A percentile compares a stretch with the other conserved stretches of the same genome.
Conservation (phyloP, 1,140 invertebrate species). For the Cepaea nemoralis region DNA sequence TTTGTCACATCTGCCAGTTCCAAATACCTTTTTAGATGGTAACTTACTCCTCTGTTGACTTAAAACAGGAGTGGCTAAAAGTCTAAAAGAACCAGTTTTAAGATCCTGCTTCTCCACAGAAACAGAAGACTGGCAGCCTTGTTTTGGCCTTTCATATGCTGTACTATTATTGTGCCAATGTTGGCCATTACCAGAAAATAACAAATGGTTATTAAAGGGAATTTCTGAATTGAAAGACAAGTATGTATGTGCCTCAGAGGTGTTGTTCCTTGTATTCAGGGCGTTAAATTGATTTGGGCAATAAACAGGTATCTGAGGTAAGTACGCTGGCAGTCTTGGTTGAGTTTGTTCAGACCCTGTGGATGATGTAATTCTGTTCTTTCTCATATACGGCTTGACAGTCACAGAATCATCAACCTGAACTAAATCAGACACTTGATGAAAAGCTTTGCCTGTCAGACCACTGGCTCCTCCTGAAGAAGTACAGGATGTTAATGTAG, state of each 20-base stretch:
- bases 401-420: not conserved
- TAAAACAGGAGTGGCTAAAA: not conserved
- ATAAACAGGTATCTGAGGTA: not conserved
- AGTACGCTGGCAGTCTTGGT: not conserved
- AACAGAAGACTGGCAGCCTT: not conserved
- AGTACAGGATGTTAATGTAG: not conserved
- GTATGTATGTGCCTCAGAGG: not conserved
- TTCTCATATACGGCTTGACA: slow-evolving; percentile 4
- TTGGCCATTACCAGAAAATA: no score
- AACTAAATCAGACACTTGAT: not conserved
- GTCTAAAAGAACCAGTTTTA: not conserved
- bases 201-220: not conserved
- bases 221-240: not conserved
- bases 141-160: no score
- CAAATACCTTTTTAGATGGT: not conserved
- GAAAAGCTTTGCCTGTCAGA: not conserved
- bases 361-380: not conserved
- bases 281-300: not conserved
- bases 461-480: not conserved
- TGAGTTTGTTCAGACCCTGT: not conserved
- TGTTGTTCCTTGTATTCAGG: not conserved
- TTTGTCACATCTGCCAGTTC: not conserved
- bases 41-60: not conserved
- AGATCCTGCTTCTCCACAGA: not conserved
- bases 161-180: no score